A percentile compares a stretch with the other conserved stretches of the same genome.
Evolutionary conservation across 2,888 invertebrate genomes (phyloP).

Genomic region (Ophonus ardosiacus): DNA sequence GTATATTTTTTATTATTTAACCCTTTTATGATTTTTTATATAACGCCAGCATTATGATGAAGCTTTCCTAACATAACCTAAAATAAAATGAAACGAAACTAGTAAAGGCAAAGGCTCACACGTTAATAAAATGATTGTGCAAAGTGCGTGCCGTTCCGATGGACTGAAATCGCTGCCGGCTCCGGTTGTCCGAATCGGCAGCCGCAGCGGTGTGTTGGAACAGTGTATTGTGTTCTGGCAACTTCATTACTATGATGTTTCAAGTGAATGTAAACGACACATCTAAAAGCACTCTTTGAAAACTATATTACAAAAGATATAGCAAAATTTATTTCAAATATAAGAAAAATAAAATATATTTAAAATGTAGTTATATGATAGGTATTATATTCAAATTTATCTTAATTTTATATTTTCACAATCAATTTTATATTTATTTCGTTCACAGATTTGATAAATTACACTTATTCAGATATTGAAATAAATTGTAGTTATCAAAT

Average conservation of each 20-base stretch:
- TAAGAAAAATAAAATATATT: slow-evolving; percentile 61
- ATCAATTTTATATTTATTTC: slow-evolving; percentile 45
- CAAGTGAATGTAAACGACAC: slow-evolving; percentile 55
- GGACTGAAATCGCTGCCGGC: slow-evolving; percentile 52
- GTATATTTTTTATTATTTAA: slow-evolving; percentile 44
- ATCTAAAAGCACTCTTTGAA: slow-evolving; percentile 58
- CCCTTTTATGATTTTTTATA: slow-evolving; percentile 44
- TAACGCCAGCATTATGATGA: slow-evolving; percentile 50
- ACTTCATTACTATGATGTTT: slow-evolving; percentile 44
- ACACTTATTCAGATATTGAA: not conserved
- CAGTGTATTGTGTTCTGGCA: slow-evolving; percentile 34
- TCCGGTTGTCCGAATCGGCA: too few relatives aligned
- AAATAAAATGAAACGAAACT: slow-evolving; percentile 23
- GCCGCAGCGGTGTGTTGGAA: slow-evolving; percentile 57
- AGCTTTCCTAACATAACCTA: slow-evolving; percentile 63
- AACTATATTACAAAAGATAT: slow-evolving; percentile 56
- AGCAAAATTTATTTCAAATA: slow-evolving; percentile 61
- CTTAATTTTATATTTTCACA: slow-evolving; percentile 52
- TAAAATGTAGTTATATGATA: slow-evolving; percentile 60
- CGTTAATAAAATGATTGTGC: slow-evolving; percentile 55
- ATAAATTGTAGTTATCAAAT: slow-evolving; percentile 45
- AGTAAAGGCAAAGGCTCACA: slow-evolving; percentile 23
- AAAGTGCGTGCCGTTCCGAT: slow-evolving; percentile 58
- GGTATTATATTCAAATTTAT: slow-evolving; percentile 53
- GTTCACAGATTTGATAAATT: slow-evolving; percentile 17